phyloP scores from a whole-genome alignment of 2,888 invertebrate genomes.

The Ectemnius lituratus region DNA sequence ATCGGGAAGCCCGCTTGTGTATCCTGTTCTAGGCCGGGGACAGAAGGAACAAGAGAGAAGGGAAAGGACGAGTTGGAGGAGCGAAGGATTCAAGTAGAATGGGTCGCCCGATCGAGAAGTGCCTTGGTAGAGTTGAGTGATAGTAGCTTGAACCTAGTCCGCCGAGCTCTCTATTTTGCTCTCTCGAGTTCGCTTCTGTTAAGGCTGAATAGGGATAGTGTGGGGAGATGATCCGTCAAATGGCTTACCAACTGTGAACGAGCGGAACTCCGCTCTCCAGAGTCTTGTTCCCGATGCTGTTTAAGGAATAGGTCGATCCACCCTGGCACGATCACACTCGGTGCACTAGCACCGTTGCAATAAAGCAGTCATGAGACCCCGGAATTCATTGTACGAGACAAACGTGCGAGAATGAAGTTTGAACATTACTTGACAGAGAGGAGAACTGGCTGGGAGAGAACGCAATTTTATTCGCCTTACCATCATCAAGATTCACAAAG shows the following conservation, averaged over 20 bases:
- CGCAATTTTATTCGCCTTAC: no score
- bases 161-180: no score
- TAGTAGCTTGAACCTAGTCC: no score
- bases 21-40: conserved; percentile 5
- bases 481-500: no score
- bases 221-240: neutral
- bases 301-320: neutral
- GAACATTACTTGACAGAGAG: neutral
- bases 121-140: no score
- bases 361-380: neutral
- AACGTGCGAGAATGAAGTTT: neutral
- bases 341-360: neutral
- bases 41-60: neutral
- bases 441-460: no score
- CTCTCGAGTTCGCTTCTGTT: neutral
- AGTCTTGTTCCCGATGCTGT: conserved; percentile 3
- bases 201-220: neutral
- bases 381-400: neutral
- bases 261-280: neutral
- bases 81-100: conserved; percentile 7
- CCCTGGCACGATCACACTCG: neutral
- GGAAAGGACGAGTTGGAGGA: neutral
- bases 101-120: neutral
- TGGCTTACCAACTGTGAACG: neutral
- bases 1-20: conserved; percentile 19